Base-by-base conservation (phyloP, 1,140 invertebrate genomes). In the Aphelenchoides fujianensis region DNA sequence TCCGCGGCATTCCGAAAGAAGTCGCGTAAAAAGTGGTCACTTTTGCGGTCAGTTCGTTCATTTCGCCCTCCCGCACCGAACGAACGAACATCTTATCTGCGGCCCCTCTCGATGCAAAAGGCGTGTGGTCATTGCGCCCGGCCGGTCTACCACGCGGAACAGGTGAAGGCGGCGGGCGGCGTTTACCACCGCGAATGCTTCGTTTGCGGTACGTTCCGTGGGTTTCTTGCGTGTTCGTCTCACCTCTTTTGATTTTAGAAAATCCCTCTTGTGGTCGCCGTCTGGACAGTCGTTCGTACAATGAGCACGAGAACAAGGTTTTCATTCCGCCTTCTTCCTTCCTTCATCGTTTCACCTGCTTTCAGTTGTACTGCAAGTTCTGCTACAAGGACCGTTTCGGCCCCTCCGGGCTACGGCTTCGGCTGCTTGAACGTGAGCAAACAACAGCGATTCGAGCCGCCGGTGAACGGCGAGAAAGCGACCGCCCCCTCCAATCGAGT, bases 241-340 rank as follows among this genome's bases (percentile, higher is more conserved):
- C 9, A 59, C 57, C 19, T 53, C n/a, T 41, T 5, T 35, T 5
- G 34, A 7, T 59, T 64, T 53, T 64, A 64, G 62, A n/a, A n/a
- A 64, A 64, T 64, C 5, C 62, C 32, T n/a, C 35, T 52, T 66
- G 63, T 35, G 63, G 63, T 19, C 31, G 36, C n/a, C 31, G 63
- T n/a, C 31, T 66, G 32, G 63, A 66, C 63, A 66, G 63, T 30
- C 16, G 63, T 41, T 66, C 63, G 9, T 34, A n/a, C 2, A 66
- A 66, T 37, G 27, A 66, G n/a, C 63, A 66, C 34, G 63, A 30
- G 32, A 66, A 66, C 63, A 36, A 34, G 63, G 63, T 66, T 59
- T 27, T 32, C 34, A 66, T 66, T 64, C 12, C 1, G 27, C n/a
- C 57, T n/a, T 48, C 41, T 48, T 23, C 41, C 12, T 16, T 23